A percentile compares a stretch with the other conserved stretches of the same genome.
Conservation (phyloP, 2,113 vertebrate genomes). For the Alouatta palliata region DNA sequence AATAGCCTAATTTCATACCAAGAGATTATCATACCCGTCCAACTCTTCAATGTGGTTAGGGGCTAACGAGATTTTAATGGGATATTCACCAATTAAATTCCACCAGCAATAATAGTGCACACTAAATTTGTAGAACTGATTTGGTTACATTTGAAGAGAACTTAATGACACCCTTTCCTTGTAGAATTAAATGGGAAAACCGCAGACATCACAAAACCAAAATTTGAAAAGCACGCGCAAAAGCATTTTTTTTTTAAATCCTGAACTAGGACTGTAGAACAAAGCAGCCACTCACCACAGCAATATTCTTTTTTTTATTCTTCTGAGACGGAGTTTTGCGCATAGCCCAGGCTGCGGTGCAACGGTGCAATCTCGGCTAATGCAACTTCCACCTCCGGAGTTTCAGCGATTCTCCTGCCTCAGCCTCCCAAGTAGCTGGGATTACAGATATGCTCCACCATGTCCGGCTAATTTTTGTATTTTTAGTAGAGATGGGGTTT, state of each 20-base stretch:
- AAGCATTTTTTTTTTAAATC: not conserved
- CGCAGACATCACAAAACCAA: conserved; percentile 46
- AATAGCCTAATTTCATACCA: not conserved
- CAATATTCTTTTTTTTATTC: too few species aligned
- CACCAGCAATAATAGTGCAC: conserved; percentile 7
- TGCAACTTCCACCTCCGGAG: too few species aligned
- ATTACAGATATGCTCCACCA: too few species aligned
- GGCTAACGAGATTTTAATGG: not conserved
- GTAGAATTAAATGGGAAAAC: not conserved
- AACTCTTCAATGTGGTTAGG: not conserved
- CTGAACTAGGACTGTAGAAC: not conserved
- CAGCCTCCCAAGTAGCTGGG: too few species aligned
- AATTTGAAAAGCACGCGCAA: not conserved
- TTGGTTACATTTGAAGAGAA: not conserved
- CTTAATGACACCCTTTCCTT: not conserved
- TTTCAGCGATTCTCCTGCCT: too few species aligned
- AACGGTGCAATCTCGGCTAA: too few species aligned
- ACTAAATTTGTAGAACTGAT: not conserved
- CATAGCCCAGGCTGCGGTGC: too few species aligned
- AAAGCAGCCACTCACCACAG: not conserved
- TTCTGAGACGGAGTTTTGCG: too few species aligned
- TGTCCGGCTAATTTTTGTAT: too few species aligned
- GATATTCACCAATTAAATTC: not conserved
- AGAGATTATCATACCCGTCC: not conserved
- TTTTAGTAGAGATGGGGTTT: too few species aligned